phyloP scores from a whole-genome alignment of 2,888 invertebrate genomes.

The Acholoe squamosa region DNA sequence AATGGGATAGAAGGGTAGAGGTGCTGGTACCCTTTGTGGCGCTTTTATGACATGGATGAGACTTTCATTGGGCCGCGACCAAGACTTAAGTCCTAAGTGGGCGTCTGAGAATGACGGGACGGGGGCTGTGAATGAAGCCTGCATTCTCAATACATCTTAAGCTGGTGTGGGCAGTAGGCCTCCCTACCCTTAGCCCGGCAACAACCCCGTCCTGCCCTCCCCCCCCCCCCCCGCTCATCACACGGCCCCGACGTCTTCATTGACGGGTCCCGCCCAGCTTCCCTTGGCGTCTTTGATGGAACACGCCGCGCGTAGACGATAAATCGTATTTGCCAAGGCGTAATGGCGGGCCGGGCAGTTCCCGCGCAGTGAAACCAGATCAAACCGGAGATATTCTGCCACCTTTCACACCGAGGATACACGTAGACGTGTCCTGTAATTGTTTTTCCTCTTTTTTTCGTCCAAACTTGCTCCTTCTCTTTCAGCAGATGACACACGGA shows the following conservation, averaged over 20 bases:
- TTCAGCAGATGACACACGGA: neutral
- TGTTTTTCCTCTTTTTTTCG: neutral
- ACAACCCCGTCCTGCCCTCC: neutral
- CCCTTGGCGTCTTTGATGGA: slow-evolving; percentile 1
- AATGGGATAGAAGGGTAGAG: neutral
- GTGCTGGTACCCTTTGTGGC: neutral
- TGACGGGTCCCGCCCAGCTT: neutral
- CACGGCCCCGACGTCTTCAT: neutral
- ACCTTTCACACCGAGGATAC: neutral
- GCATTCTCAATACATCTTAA: slow-evolving; percentile 8
- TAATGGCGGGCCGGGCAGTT: slow-evolving; percentile 1
- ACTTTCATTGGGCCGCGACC: neutral
- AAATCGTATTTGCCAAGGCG: slow-evolving; percentile 15
- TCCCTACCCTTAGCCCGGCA: neutral
- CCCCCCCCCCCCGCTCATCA: neutral
- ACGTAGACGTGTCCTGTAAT: neutral
- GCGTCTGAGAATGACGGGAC: neutral
- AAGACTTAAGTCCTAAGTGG: slow-evolving; percentile 31
- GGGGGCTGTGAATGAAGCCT: slow-evolving; percentile 16
- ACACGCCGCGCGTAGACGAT: slow-evolving; percentile 20
- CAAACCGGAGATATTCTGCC: slow-evolving; percentile 39
- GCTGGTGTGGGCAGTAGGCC: neutral
- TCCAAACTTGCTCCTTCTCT: neutral
- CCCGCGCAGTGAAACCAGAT: slow-evolving; percentile 18
- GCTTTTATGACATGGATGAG: neutral